Conservation (phyloP, 2,113 vertebrate genomes). For the Gracilinanus agilis region DNA sequence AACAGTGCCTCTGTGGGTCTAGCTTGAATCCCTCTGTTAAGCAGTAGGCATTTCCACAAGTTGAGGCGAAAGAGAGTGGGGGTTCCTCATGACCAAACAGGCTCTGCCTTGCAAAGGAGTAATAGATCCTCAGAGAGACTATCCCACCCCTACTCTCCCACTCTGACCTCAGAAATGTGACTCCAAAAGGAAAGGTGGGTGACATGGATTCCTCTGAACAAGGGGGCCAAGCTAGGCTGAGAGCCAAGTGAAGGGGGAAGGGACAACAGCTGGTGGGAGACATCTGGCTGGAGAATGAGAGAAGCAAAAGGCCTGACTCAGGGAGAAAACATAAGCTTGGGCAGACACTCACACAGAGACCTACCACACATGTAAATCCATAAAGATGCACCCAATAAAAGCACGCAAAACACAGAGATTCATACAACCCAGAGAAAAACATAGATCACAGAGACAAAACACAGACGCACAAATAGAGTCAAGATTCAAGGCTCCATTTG, state of each 20-base stretch:
- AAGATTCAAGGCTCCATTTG: background rate
- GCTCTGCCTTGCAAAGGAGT: background rate
- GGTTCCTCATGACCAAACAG: background rate
- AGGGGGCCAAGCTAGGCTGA: background rate
- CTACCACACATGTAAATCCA: background rate
- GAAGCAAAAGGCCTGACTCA: background rate
- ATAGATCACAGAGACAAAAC: background rate
- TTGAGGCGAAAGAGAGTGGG: conserved; percentile 3
- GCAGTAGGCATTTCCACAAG: too few relatives aligned
- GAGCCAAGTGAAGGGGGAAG: background rate
- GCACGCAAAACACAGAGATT: background rate
- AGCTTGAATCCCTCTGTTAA: background rate
- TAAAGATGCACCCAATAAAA: background rate
- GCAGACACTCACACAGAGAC: background rate
- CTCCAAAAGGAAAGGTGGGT: background rate
- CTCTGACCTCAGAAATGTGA: background rate
- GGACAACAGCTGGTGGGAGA: background rate
- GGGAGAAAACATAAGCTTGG: background rate
- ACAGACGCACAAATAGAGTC: background rate
- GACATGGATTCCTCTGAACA: background rate
- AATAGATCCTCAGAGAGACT: background rate
- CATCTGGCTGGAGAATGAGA: background rate
- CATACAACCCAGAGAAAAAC: background rate
- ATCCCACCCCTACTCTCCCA: background rate
- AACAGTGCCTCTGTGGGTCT: background rate